These are phyloP conservation scores for Anorthoa munda DNA, from an alignment of 2,888 invertebrate genomes.

Conservation along the genomic window DNA sequence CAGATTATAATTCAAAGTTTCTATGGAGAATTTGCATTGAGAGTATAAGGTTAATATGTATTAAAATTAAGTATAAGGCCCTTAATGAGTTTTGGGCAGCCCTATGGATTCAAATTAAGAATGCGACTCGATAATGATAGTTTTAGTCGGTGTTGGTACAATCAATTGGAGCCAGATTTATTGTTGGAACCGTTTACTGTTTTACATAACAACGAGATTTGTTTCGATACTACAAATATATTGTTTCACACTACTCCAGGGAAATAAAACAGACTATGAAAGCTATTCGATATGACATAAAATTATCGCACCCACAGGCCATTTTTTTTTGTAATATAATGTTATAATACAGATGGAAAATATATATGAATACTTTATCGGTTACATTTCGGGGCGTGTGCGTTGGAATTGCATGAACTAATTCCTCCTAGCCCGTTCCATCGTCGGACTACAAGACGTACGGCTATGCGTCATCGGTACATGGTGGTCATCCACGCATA, in stretches of 20 bases:
- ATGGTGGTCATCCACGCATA: too few relatives aligned
- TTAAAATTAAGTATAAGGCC: too few relatives aligned
- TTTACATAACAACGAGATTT: slow-evolving; percentile 55
- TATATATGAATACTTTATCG: too few relatives aligned
- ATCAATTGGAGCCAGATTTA: slow-evolving; percentile 62
- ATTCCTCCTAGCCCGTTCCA: too few relatives aligned
- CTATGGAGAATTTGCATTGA: too few relatives aligned
- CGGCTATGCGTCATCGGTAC: too few relatives aligned
- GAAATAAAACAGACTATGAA: slow-evolving; percentile 35
- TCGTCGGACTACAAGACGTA: too few relatives aligned
- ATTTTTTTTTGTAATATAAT: not conserved
- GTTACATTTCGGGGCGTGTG: too few relatives aligned
- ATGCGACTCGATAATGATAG: slow-evolving; percentile 59
- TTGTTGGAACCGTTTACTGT: slow-evolving; percentile 45
- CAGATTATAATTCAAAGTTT: too few relatives aligned
- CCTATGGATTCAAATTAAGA: slow-evolving; percentile 63
- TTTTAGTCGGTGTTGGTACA: slow-evolving; percentile 60
- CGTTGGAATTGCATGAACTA: too few relatives aligned
- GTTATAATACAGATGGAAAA: too few relatives aligned
- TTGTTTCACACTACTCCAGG: slow-evolving; percentile 27
- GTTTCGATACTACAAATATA: slow-evolving; percentile 44
- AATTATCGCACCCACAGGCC: not conserved
- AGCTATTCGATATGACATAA: slow-evolving; percentile 23
- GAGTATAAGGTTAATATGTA: too few relatives aligned
- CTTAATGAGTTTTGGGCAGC: slow-evolving; percentile 38